Evolutionary conservation across 2,113 vertebrate genomes (phyloP).

Genomic region (Todiramphus chloris): DNA sequence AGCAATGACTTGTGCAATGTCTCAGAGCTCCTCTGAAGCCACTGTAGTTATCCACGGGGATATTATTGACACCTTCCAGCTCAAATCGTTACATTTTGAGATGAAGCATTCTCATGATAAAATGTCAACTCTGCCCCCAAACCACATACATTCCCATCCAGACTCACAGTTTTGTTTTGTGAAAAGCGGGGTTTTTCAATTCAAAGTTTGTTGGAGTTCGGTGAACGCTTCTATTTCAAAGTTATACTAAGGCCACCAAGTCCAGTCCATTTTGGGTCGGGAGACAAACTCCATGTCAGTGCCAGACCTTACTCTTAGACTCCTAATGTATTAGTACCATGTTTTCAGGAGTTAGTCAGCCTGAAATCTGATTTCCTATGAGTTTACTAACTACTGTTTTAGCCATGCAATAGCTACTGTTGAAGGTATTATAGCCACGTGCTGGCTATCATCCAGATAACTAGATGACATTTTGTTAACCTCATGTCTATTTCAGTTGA

Average conservation of each 20-base stretch:
- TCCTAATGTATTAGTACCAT: not conserved
- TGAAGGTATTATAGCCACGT: fast-evolving
- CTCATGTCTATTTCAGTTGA: not conserved
- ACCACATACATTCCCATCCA: not conserved
- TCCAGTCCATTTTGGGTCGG: not conserved
- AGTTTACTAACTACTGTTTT: not conserved
- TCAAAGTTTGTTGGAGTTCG: not conserved
- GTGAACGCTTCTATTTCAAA: not conserved
- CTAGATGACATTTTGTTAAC: not conserved
- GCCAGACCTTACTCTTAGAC: not conserved
- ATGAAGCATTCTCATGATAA: not conserved
- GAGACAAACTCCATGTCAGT: not conserved
- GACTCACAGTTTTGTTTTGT: not conserved
- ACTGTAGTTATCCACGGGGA: not conserved
- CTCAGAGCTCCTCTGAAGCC: not conserved
- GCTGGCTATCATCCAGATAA: not conserved
- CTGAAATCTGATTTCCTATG: not conserved
- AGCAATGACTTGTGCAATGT: too few species aligned
- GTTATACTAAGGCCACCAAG: not conserved
- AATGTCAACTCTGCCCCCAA: not conserved
- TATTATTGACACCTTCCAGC: not conserved
- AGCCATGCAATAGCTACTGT: not conserved
- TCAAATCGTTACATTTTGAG: not conserved
- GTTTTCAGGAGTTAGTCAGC: not conserved
- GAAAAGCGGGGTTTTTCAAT: not conserved